Conservation (phyloP, 2,797 vertebrate species). For the Orientallactaga sibirica region DNA sequence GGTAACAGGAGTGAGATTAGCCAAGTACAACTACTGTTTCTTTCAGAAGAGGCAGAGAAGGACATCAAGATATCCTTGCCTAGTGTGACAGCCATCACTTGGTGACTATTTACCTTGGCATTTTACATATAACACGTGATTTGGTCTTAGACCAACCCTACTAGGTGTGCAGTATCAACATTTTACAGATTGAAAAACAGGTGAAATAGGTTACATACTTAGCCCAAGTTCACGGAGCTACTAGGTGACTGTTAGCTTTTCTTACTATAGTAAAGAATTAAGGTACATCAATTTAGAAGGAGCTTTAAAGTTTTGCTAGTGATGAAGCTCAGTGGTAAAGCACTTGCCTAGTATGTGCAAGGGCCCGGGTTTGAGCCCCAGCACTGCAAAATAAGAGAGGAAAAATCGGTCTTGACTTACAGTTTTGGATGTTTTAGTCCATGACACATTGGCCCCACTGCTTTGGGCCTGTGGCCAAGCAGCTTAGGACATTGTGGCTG, state of each 20-base stretch:
- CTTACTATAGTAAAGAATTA: not conserved
- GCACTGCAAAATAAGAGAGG: not conserved
- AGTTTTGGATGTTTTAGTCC: not conserved
- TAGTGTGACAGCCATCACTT: constrained; percentile 8
- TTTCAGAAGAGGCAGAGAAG: constrained; percentile 37
- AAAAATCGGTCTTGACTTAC: not conserved
- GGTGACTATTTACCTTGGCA: not conserved
- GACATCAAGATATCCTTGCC: constrained; percentile 25
- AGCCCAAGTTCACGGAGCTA: not conserved
- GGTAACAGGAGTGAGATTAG: not conserved
- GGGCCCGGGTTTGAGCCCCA: not conserved
- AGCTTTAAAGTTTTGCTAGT: not conserved
- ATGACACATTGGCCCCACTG: not conserved
- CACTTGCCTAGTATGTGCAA: no score
- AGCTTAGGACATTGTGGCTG: not conserved
- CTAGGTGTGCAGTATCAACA: not conserved
- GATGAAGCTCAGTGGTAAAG: not conserved
- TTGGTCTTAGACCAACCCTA: not conserved
- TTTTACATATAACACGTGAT: not conserved
- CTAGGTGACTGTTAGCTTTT: not conserved
- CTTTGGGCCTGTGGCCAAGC: not conserved
- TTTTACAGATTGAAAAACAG: constrained; percentile 14
- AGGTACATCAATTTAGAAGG: not conserved
- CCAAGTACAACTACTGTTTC: constrained; percentile 46
- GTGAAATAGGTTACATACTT: constrained; percentile 28